Evolutionary conservation across 2,888 invertebrate genomes (phyloP).

Genomic region (Dinocampus coccinellae): DNA sequence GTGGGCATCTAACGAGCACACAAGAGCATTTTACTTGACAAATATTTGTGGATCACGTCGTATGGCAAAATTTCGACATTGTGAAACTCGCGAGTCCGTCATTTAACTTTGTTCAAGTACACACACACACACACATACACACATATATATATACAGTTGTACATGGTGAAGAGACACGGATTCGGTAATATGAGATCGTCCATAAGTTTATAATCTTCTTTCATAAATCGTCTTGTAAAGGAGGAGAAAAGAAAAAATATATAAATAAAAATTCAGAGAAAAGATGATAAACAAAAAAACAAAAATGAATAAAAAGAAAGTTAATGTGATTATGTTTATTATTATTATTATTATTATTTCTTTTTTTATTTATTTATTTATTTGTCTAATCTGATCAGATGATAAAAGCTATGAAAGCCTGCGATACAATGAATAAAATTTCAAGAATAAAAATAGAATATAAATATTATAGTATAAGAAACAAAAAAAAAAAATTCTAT

Average conservation of each 20-base stretch:
- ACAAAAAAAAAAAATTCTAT: too few relatives aligned
- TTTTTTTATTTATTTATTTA: too few relatives aligned
- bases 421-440: neutral
- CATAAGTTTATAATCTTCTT: conserved; percentile 1
- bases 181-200: neutral
- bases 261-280: too few relatives aligned
- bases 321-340: neutral
- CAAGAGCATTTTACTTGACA: conserved; percentile 35
- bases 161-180: neutral
- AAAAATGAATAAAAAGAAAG: neutral
- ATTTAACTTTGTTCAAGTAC: conserved; percentile 20
- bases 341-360: too few relatives aligned
- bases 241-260: too few relatives aligned
- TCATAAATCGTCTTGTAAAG: neutral
- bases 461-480: too few relatives aligned
- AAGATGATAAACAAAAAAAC: neutral
- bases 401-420: neutral
- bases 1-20: conserved; percentile 34
- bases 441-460: neutral
- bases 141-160: neutral
- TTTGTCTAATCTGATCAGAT: neutral
- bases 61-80: conserved; percentile 30
- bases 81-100: conserved; percentile 16
- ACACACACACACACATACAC: neutral
- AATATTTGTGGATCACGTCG: conserved; percentile 44